These are phyloP conservation scores for Ylistrum balloti DNA, from an alignment of 1,140 invertebrate species.

Conservation along the genomic window DNA sequence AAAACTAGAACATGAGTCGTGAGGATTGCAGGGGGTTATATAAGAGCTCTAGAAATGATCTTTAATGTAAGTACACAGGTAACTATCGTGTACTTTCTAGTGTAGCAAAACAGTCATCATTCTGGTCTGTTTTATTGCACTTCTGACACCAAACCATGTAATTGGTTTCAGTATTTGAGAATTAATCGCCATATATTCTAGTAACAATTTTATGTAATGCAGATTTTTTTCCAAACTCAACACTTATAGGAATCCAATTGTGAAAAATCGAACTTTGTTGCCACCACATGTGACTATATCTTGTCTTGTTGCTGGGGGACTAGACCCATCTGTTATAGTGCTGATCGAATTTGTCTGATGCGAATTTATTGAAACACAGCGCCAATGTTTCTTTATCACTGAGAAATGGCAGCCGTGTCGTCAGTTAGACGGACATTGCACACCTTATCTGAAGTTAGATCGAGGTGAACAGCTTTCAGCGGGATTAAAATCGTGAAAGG, in stretches of 20 bases:
- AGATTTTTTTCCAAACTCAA: background rate
- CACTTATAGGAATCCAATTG: background rate
- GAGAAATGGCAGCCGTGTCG: background rate
- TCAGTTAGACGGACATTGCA: background rate
- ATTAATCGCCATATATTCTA: background rate
- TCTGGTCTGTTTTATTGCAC: background rate
- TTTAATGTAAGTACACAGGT: background rate
- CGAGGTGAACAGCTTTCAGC: background rate
- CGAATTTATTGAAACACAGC: constrained; percentile 17
- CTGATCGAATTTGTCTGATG: constrained; percentile 33
- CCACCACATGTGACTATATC: background rate
- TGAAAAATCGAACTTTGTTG: background rate
- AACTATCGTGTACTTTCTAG: background rate
- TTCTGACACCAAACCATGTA: background rate
- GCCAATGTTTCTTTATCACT: constrained; percentile 33
- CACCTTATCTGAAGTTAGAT: background rate
- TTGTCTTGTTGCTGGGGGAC: background rate
- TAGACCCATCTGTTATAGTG: background rate
- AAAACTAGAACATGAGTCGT: background rate
- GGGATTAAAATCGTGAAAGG: constrained; percentile 24
- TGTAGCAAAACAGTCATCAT: background rate
- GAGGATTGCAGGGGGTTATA: background rate
- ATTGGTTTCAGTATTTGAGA: background rate
- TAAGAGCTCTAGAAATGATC: background rate
- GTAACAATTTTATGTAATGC: background rate